Conservation (phyloP, 35 echinoderm and acorn worm species). For the Eucidaris tribuloides region DNA sequence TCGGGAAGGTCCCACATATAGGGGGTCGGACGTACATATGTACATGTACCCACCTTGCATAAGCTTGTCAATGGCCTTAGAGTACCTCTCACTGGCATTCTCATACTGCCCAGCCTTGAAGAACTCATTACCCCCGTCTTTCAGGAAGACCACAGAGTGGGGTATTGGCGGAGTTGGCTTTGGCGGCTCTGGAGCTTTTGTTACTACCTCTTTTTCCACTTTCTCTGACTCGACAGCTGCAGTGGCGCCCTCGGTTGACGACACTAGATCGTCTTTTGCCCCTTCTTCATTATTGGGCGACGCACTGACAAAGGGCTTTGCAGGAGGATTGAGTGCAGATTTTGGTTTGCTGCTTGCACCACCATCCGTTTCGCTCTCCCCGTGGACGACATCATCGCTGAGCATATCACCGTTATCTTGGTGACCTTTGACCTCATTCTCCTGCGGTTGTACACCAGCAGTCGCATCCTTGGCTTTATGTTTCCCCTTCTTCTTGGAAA, state of each 20-base stretch:
- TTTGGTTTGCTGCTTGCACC: not conserved
- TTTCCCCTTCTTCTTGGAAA: too few relatives aligned
- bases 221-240: not conserved
- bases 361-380: not conserved
- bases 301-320: too few relatives aligned
- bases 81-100: constrained; percentile 63
- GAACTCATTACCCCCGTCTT: constrained; percentile 64
- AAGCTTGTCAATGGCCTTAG: constrained; percentile 61
- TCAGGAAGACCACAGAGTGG: constrained; percentile 38
- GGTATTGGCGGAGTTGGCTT: constrained; percentile 61
- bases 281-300: too few relatives aligned
- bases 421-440: too few relatives aligned
- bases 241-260: not conserved
- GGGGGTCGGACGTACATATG: too few relatives aligned
- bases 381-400: too few relatives aligned
- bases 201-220: not conserved
- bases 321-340: too few relatives aligned
- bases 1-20: too few relatives aligned
- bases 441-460: too few relatives aligned
- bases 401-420: not conserved
- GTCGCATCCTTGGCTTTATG: too few relatives aligned
- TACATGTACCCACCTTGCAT: constrained; percentile 41
- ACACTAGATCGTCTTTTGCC: too few relatives aligned
- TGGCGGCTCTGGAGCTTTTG: not conserved
- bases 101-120: constrained; percentile 88